Percentiles rank a stretch among this genome's conserved stretches.
Conservation (phyloP, 2,888 invertebrate genomes). For the Acanthoscelides obtectus region DNA sequence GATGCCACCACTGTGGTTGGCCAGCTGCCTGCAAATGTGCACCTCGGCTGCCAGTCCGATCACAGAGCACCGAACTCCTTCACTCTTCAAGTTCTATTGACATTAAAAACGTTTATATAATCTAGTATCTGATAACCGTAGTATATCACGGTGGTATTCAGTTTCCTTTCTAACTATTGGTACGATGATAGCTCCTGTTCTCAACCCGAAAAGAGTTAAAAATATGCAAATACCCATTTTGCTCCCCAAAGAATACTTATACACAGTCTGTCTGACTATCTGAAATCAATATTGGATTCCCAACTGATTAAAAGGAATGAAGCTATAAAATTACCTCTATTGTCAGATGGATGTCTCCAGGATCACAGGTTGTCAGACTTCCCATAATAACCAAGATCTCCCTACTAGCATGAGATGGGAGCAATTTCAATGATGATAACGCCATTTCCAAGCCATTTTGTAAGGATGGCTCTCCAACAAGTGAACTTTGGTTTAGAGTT, state of each 20-base stretch:
- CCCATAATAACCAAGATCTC: constrained; percentile 91
- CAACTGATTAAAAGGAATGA: too few relatives aligned
- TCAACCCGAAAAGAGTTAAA: too few relatives aligned
- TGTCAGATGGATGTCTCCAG: constrained; percentile 83
- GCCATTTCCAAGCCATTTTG: constrained; percentile 94
- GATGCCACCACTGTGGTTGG: constrained; percentile 80
- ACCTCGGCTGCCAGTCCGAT: constrained; percentile 96
- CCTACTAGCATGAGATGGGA: constrained; percentile 92
- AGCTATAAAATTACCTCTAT: constrained; percentile 58
- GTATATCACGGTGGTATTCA: too few relatives aligned
- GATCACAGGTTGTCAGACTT: constrained; percentile 95
- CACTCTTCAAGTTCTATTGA: constrained; percentile 68
- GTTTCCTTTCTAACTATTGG: too few relatives aligned
- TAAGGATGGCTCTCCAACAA: constrained; percentile 90
- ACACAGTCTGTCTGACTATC: too few relatives aligned
- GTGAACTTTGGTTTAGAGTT: constrained; percentile 59
- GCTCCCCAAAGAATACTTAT: too few relatives aligned
- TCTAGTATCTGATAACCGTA: too few relatives aligned
- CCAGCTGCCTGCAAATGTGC: constrained; percentile 80
- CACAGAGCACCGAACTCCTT: constrained; percentile 87
- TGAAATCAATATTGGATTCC: too few relatives aligned
- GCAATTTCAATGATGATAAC: constrained; percentile 72
- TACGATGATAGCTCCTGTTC: too few relatives aligned
- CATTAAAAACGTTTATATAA: too few relatives aligned
- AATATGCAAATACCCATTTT: too few relatives aligned